phyloP scores from a whole-genome alignment of 2,797 vertebrate species.

The Myripristis murdjan region DNA sequence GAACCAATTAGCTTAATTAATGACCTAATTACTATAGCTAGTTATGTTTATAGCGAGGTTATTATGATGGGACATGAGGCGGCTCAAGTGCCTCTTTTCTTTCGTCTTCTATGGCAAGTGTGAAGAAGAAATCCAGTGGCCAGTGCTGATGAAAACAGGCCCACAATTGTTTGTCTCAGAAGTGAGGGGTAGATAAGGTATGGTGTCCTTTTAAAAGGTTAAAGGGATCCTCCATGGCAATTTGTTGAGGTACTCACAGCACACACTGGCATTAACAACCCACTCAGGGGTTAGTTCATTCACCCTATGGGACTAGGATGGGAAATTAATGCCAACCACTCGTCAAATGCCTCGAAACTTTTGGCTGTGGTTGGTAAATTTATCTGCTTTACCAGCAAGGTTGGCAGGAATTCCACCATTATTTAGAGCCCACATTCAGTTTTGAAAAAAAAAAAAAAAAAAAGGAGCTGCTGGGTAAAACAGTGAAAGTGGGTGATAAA shows the following conservation, averaged over 20 bases:
- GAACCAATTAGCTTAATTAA: constrained; percentile 64
- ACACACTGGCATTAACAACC: no score
- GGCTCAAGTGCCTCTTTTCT: constrained; percentile 38
- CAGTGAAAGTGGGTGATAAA: not conserved
- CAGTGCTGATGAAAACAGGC: constrained; percentile 6
- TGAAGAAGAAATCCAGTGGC: constrained; percentile 28
- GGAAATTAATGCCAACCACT: not conserved
- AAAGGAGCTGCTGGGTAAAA: not conserved
- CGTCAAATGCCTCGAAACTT: not conserved
- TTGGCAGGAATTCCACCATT: no score
- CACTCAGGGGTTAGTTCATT: not conserved
- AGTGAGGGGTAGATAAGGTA: not conserved
- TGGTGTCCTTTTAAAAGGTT: constrained; percentile 24
- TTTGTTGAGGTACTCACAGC: no score
- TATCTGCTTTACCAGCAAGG: constrained; percentile 12
- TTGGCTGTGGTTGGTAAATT: not conserved
- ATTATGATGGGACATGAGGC: constrained; percentile 55
- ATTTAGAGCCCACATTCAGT: constrained; percentile 1
- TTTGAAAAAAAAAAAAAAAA: no score
- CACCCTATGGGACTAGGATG: not conserved
- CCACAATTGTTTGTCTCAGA: not conserved
- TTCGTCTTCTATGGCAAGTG: constrained; percentile 22
- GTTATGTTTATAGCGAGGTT: constrained; percentile 53
- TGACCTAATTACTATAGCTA: constrained; percentile 50
- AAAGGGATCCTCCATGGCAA: not conserved